phyloP scores from a whole-genome alignment of 2,113 vertebrate genomes.

The Sturnira hondurensis region DNA sequence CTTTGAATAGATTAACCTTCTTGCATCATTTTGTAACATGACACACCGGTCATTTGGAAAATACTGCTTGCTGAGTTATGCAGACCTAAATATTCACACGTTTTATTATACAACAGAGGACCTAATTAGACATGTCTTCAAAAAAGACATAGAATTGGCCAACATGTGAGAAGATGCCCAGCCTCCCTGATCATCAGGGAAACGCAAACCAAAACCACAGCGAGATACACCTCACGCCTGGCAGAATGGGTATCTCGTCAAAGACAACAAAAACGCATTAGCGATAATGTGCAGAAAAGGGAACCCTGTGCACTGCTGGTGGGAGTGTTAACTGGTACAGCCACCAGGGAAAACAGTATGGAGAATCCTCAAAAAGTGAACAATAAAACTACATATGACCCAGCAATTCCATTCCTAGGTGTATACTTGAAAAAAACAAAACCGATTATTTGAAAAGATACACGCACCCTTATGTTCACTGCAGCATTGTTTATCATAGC shows the following conservation, averaged over 20 bases:
- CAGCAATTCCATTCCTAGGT: background rate
- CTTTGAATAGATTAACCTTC: background rate
- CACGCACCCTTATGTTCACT: background rate
- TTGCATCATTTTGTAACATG: background rate
- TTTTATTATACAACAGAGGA: background rate
- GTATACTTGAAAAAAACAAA: background rate
- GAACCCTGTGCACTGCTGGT: rapidly evolving
- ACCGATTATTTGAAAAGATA: background rate
- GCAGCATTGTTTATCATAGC: background rate
- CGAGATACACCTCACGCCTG: background rate
- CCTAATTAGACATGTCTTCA: background rate
- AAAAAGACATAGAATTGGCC: background rate
- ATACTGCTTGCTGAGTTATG: background rate
- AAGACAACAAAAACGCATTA: background rate
- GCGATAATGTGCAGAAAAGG: background rate
- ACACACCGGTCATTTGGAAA: background rate
- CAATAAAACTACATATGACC: background rate
- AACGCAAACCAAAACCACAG: background rate
- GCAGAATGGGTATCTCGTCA: too few relatives aligned
- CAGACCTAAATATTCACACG: background rate
- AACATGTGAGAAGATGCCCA: background rate
- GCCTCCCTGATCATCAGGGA: background rate
- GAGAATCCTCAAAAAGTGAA: background rate
- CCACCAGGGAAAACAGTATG: background rate
- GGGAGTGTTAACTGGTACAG: background rate